phyloP scores from a whole-genome alignment of 2,888 invertebrate species.

The Cryptocephalus primarius region DNA sequence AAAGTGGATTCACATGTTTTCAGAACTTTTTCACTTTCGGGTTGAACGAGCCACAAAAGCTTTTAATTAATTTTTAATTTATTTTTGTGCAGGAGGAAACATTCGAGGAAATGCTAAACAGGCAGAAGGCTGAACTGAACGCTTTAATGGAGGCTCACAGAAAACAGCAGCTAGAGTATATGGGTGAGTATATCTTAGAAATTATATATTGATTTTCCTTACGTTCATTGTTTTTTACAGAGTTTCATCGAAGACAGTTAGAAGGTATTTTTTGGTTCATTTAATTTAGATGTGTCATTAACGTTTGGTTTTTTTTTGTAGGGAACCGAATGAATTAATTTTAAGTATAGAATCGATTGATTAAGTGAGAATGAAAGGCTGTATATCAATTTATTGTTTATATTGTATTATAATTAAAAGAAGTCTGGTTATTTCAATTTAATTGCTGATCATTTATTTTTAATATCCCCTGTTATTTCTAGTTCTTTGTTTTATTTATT shows the following conservation, averaged over 20 bases:
- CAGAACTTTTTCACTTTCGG: too few species aligned
- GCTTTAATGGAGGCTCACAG: slow-evolving; percentile 41
- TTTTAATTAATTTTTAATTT: too few species aligned
- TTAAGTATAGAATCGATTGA: slow-evolving; percentile 16
- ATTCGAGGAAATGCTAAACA: slow-evolving; percentile 37
- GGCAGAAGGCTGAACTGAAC: slow-evolving; percentile 45
- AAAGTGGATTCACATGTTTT: too few species aligned
- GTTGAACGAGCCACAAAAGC: too few species aligned
- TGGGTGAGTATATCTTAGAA: slow-evolving; percentile 25
- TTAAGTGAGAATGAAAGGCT: slow-evolving; percentile 34
- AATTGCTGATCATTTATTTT: slow-evolving; percentile 24
- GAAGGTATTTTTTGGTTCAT: slow-evolving; percentile 19
- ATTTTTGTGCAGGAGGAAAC: slow-evolving; percentile 33
- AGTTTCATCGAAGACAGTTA: slow-evolving; percentile 25
- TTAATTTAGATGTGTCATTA: slow-evolving; percentile 3
- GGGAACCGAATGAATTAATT: slow-evolving; percentile 15
- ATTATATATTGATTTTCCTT: slow-evolving; percentile 11
- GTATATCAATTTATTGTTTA: slow-evolving; percentile 34
- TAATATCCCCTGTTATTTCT: slow-evolving; percentile 21
- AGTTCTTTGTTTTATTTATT: slow-evolving; percentile 22
- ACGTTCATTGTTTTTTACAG: slow-evolving; percentile 17
- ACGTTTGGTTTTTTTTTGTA: slow-evolving; percentile 1
- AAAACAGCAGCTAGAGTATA: slow-evolving; percentile 40
- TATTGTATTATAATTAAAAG: slow-evolving; percentile 31
- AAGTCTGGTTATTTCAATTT: slow-evolving; percentile 20